phyloP scores from a whole-genome alignment of 1,140 invertebrate genomes.

The Stenopsyche tienmushanensis region DNA sequence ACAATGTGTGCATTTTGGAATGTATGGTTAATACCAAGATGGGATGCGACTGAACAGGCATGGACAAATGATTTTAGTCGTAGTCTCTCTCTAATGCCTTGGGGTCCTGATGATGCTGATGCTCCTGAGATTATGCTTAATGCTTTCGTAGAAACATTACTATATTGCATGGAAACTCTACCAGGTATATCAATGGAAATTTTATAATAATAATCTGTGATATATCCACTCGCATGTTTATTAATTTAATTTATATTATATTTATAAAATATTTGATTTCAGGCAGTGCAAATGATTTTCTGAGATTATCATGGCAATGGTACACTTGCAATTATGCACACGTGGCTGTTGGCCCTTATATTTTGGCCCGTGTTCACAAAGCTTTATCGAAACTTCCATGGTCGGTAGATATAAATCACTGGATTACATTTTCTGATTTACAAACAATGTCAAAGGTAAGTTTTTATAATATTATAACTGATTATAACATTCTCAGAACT shows the following conservation, averaged over 20 bases:
- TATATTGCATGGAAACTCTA: slow-evolving; percentile 30
- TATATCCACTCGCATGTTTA: background rate
- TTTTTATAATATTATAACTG: slow-evolving; percentile 3
- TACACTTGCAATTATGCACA: slow-evolving; percentile 29
- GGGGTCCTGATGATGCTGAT: slow-evolving; percentile 21
- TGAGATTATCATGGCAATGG: slow-evolving; percentile 38
- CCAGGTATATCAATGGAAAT: slow-evolving; percentile 28
- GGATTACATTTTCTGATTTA: slow-evolving; percentile 34
- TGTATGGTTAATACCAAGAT: slow-evolving; percentile 36
- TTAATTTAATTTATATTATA: background rate
- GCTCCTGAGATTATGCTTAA: slow-evolving; percentile 30
- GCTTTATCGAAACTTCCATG: slow-evolving; percentile 31
- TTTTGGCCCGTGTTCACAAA: slow-evolving; percentile 22
- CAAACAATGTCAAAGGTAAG: slow-evolving; percentile 27
- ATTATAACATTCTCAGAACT: background rate
- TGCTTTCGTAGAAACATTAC: slow-evolving; percentile 33
- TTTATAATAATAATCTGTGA: background rate
- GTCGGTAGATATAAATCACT: slow-evolving; percentile 21
- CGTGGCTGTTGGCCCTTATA: slow-evolving; percentile 1
- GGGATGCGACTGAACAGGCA: slow-evolving; percentile 14
- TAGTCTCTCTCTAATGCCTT: slow-evolving; percentile 32
- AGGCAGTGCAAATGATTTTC: slow-evolving; percentile 34
- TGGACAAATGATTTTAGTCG: slow-evolving; percentile 20
- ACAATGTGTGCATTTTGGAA: slow-evolving; percentile 38
- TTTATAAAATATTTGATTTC: slow-evolving; percentile 9